Evolutionary conservation across 2,797 vertebrate species (phyloP).

Genomic region (Hydrolagus colliei): DNA sequence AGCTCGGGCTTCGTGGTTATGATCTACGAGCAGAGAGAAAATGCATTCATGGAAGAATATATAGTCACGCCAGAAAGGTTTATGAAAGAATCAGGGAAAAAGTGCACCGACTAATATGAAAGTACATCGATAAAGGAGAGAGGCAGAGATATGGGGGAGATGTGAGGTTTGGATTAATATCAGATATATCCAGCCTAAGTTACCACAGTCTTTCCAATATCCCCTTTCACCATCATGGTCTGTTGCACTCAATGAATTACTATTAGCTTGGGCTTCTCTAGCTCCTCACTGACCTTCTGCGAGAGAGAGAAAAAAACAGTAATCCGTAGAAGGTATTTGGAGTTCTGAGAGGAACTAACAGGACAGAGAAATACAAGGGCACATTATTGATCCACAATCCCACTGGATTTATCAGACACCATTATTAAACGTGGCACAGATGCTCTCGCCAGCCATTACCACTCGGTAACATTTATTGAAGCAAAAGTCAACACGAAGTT

Average conservation of each 20-base stretch:
- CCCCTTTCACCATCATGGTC: neutral
- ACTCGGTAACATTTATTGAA: slow-evolving; percentile 26
- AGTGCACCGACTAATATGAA: neutral
- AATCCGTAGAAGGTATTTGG: slow-evolving; percentile 11
- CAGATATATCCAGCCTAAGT: neutral
- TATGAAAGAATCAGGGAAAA: neutral
- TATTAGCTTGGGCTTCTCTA: neutral
- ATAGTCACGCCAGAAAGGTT: neutral
- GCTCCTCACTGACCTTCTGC: neutral
- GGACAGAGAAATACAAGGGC: slow-evolving; percentile 25
- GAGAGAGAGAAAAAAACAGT: neutral
- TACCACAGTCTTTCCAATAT: neutral
- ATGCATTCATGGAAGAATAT: neutral
- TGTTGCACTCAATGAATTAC: neutral
- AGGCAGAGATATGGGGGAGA: neutral
- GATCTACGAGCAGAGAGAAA: too few relatives aligned
- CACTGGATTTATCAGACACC: slow-evolving; percentile 32
- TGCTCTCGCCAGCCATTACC: slow-evolving; percentile 3
- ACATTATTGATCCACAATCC: neutral
- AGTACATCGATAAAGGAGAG: neutral
- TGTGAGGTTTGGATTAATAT: too few relatives aligned
- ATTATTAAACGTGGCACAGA: neutral
- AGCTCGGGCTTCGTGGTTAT: too few relatives aligned
- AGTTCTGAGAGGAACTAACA: slow-evolving; percentile 17
- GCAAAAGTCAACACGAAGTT: slow-evolving; percentile 32